Base-by-base conservation (phyloP, 2,797 vertebrate species). In the Neoniphon sammara region DNA sequence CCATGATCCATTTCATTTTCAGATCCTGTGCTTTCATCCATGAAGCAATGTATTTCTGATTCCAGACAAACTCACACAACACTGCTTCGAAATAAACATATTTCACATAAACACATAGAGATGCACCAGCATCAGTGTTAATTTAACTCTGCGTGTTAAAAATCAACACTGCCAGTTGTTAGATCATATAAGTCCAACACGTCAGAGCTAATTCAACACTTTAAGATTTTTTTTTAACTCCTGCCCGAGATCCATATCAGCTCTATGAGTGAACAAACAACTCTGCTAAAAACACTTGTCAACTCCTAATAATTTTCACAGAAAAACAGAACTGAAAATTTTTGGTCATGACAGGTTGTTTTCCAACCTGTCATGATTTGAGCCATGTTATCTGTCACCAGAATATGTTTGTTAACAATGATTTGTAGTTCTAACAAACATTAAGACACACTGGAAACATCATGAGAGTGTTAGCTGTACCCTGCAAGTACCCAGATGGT, bases 381-480 rank as follows among this genome's bases (percentile, higher is more conserved):
- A 55, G 23, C 25, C 4, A 25, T 56, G 25, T 7, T 55, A 23
- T 27, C 15, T 30, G 15, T 56, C 15, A 18, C 1, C 10, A 30
- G 15, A 56, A 14, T 8, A 55, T 30, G 25, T 15, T 17, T 27
- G 54, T 4, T 0, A 30, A 25, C 4, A 23, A 14, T 5, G 2
- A 54, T 54, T 23, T 14, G 52, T 20, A 39, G 12, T 46, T 11
- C 47, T 53, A 5, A 73, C 5, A 68, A 61, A 25, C 59, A 71
- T 58, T 20, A 67, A 50, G 6, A 5, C 14, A 18, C 27, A 54
- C n/a, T 34, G 31, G 7, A 52, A 58, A 60, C 30, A 59, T 17
- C 4, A 23, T 21, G 11, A 23, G 10, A 34, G 31, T 34, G 31
- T 34, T 34, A 34, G 31, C 31, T 34, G 31, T 34, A 34, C 31